Base-by-base conservation (phyloP, 2,888 invertebrate genomes). In the Hypomecis punctinalis region DNA sequence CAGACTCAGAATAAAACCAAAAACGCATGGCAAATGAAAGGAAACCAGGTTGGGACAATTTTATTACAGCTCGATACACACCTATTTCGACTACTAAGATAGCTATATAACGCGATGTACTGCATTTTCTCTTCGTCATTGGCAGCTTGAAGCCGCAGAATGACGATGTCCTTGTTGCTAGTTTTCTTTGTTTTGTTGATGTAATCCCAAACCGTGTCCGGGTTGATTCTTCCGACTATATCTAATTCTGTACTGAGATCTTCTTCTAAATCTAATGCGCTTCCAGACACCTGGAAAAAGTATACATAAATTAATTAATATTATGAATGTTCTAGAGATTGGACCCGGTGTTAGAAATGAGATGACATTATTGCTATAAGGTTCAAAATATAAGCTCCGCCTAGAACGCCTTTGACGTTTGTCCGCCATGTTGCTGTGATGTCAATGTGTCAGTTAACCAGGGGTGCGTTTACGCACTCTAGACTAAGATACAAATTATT, bases 181-280 rank as follows among this genome's bases (percentile, higher is more conserved):
- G 96, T 95, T 81, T 97, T 96, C 80, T 97, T 97, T 93, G 98
- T 97, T 90, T 98, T 98, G 42, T 95, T 94, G 61, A 99, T 96
- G 82, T 99, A 99, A 63, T 98, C 98, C 97, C 98, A 98, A 6
- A 97, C 98, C 9, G 97, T 97, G 9, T 96, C 96, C 0, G 98
- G 98, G 59, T 96, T 95, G 79, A 99, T 98, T 76, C 99, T 94
- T 0, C 99, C 99, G 10, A 98, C 98, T 42, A 99, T 96, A 78
- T 97, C 97, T 36, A 98, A 91, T 62, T 96, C 96, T 55, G 95
- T 94, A 5, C 96, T 96, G 42, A 98, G 88, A 82, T 97, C 96
- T 74, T 95, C 94, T 75, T 95, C 94, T 33, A 97, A 88, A 68
- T 96, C 95, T 39, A 92, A 84, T 42, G 95, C 94, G 72, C 95